Conservation (phyloP, 2,888 invertebrate species). For the Acrobasis repandana region DNA sequence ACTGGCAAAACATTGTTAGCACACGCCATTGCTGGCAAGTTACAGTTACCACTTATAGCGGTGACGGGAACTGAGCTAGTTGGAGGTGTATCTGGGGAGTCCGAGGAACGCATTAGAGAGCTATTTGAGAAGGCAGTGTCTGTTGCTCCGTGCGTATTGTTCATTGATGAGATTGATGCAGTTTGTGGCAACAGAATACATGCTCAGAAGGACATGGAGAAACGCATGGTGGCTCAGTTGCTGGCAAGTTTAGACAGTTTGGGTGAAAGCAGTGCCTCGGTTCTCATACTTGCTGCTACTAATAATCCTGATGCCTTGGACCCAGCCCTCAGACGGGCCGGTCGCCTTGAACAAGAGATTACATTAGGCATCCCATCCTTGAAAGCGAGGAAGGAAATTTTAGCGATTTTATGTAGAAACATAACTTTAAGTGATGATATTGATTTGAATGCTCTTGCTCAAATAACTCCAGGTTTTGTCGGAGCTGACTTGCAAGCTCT, state of each 20-base stretch:
- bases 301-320: constrained; percentile 96
- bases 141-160: constrained; percentile 91
- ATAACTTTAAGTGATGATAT: constrained; percentile 87
- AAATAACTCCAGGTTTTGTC: constrained; percentile 96
- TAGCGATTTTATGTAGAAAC: constrained; percentile 87
- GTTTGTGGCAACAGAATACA: constrained; percentile 94
- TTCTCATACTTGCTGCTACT: constrained; percentile 97
- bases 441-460: constrained; percentile 88
- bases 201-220: constrained; percentile 97
- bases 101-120: constrained; percentile 95
- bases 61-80: constrained; percentile 96
- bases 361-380: constrained; percentile 96
- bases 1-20: constrained; percentile 95
- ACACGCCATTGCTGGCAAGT: constrained; percentile 92
- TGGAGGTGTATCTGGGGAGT: constrained; percentile 97
- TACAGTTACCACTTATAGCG: constrained; percentile 92
- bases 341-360: constrained; percentile 97
- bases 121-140: constrained; percentile 92
- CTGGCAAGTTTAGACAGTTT: constrained; percentile 93
- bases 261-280: constrained; percentile 80
- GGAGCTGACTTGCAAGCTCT: constrained; percentile 96
- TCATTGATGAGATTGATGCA: constrained; percentile 99
- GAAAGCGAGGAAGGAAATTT: constrained; percentile 90
- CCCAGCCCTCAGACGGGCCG: constrained; percentile 94
- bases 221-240: constrained; percentile 96